Evolutionary conservation across 2,113 vertebrate species (phyloP), one percentile per base, ranked within the genome.

Genomic region (Chaenocephalus aceratus): DNA sequence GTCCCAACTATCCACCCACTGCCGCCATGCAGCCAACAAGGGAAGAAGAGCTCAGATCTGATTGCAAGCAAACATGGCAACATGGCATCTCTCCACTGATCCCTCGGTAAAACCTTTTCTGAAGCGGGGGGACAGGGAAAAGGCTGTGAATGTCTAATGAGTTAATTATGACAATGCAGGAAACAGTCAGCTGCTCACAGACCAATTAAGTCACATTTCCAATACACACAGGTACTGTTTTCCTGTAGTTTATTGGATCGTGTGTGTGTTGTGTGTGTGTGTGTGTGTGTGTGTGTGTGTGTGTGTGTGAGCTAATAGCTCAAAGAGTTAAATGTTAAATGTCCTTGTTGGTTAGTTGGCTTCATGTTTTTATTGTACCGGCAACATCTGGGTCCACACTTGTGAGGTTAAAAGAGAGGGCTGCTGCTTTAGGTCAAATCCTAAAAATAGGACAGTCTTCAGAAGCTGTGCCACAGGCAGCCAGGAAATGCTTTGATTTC

Each of bases 401-500:
- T 88, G 85, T 85, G 90, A 86, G 86, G 86, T 92, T 89, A 82
- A 91, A 88, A 87, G 71, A 89, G 85, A 84, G 77, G 72, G 83
- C 83, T 88, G 82, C 80, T 85, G 92, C 86, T 94, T 93, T 91
- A 90, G 87, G 91, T 94, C 94, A 91, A 84, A 92, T 75, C 63
- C 91, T 94, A 93, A 95, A 95, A 94, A 95, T 95, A 96, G 91
- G 77, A 48, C 13, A 18, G 85, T 94, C 91, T 93, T 95, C 91
- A 93, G 94, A 95, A 94, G 93, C 88, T 63, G 82, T 93, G 93
- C 93, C 93, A 94, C 90, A 87, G 90, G 91, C 94, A 87, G 91
- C 82, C 93, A 95, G 95, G 94, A 95, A 96, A 85, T 90, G 82
- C 95, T 96, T 95, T 95, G 94, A 94, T 95, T 92, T 89, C 73